phyloP scores from a whole-genome alignment of 2,888 invertebrate genomes.

The Trissoscelio sp. region DNA sequence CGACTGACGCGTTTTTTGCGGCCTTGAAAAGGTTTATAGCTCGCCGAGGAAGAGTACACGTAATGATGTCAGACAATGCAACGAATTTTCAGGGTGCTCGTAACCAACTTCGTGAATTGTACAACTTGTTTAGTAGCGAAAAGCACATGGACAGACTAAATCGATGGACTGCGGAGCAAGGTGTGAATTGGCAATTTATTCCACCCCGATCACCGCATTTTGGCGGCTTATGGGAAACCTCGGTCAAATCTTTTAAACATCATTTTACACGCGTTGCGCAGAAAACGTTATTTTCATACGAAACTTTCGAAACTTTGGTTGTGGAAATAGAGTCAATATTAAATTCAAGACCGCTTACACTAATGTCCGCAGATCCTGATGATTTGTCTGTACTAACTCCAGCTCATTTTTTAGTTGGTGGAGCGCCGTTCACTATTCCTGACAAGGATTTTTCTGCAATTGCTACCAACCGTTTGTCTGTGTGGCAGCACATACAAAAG shows the following conservation, averaged over 20 bases:
- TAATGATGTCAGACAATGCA: slow-evolving; percentile 69
- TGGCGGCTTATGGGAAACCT: neutral
- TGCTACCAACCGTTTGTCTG: neutral
- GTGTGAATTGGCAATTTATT: neutral
- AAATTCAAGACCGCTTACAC: neutral
- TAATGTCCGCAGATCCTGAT: neutral
- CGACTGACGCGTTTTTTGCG: slow-evolving; percentile 75
- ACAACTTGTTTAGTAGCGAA: neutral
- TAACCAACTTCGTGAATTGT: slow-evolving; percentile 42
- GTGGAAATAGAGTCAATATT: neutral
- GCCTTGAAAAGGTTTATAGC: slow-evolving; percentile 75
- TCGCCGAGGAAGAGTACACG: slow-evolving; percentile 71
- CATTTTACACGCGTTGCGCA: neutral
- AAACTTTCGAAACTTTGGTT: neutral
- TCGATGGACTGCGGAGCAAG: neutral
- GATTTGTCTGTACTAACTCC: neutral
- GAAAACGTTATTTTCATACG: neutral
- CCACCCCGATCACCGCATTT: too few species aligned
- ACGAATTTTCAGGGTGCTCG: slow-evolving; percentile 74
- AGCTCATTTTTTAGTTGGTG: neutral
- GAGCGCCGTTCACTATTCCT: neutral
- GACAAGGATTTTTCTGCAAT: neutral
- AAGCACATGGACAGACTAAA: too few species aligned
- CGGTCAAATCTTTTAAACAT: neutral
- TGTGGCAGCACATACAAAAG: neutral